A percentile compares a stretch with the other conserved stretches of the same genome.
phyloP scores from a whole-genome alignment of 2,888 invertebrate species.

The Eupithecia vulgata region DNA sequence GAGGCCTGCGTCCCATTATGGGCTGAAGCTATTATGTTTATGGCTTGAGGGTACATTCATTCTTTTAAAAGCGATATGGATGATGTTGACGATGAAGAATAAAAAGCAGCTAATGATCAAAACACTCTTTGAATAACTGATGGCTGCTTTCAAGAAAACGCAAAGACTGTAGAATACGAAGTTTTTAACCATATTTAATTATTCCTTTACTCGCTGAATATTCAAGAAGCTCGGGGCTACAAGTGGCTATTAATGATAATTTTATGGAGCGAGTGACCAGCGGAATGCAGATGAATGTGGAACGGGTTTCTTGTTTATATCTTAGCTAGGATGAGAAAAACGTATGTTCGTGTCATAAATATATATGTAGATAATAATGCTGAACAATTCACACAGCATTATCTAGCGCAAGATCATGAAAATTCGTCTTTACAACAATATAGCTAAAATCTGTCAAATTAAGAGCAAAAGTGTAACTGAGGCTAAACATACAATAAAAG shows the following conservation, averaged over 20 bases:
- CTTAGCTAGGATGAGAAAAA: not conserved
- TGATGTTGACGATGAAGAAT: slow-evolving; percentile 6
- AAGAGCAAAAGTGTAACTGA: too few relatives aligned
- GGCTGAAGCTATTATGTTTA: too few relatives aligned
- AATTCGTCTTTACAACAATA: too few relatives aligned
- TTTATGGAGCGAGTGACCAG: slow-evolving; percentile 45
- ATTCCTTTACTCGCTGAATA: slow-evolving; percentile 74
- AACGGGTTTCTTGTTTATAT: slow-evolving; percentile 14
- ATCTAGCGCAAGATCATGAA: too few relatives aligned
- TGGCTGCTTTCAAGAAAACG: slow-evolving; percentile 70
- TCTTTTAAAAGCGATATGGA: too few relatives aligned
- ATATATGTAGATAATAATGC: too few relatives aligned
- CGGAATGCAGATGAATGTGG: slow-evolving; percentile 33
- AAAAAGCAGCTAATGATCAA: slow-evolving; percentile 61
- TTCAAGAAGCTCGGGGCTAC: slow-evolving; percentile 60
- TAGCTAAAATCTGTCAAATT: too few relatives aligned
- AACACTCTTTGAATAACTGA: slow-evolving; percentile 76
- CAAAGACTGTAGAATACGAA: slow-evolving; percentile 52
- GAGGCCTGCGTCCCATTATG: too few relatives aligned
- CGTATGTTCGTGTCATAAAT: not conserved
- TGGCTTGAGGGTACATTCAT: too few relatives aligned
- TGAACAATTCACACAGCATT: too few relatives aligned
- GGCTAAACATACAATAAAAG: too few relatives aligned
- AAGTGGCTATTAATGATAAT: slow-evolving; percentile 49
- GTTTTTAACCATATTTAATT: slow-evolving; percentile 78